These are phyloP conservation scores for Aphelinus certus DNA, from an alignment of 1,140 invertebrate genomes.

Conservation along the genomic window DNA sequence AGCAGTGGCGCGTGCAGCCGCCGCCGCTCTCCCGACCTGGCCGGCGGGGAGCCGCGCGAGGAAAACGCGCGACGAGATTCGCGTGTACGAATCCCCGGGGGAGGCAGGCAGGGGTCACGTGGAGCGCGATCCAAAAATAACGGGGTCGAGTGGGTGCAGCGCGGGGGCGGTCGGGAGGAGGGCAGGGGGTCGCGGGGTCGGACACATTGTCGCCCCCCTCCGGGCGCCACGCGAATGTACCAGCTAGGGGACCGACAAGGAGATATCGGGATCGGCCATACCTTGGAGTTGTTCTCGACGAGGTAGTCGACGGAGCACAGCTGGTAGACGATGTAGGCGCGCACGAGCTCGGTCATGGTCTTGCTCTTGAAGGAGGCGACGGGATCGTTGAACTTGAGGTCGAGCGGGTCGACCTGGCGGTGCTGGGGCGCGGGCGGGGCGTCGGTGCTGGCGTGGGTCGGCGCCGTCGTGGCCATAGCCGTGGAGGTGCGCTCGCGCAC, in stretches of 20 bases:
- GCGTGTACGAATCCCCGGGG: no score
- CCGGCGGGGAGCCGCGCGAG: no score
- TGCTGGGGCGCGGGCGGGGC: not conserved
- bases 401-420: slow-evolving; percentile 78
- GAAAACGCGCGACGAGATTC: no score
- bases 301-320: slow-evolving; percentile 90
- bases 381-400: slow-evolving; percentile 86
- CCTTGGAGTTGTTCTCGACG: slow-evolving; percentile 95
- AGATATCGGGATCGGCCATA: slow-evolving; percentile 63
- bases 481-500: slow-evolving; percentile 22
- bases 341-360: slow-evolving; percentile 90
- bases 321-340: slow-evolving; percentile 93
- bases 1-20: no score
- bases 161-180: no score
- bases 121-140: no score
- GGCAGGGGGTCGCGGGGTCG: no score
- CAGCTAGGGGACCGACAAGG: slow-evolving; percentile 7
- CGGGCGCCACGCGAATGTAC: no score
- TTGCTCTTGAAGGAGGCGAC: slow-evolving; percentile 92
- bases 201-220: no score
- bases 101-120: no score
- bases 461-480: not conserved
- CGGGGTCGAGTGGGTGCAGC: no score
- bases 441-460: not conserved
- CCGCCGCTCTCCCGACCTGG: no score